Evolutionary conservation across 2,797 vertebrate species (phyloP).

Genomic region (Sebastes nivosus): DNA sequence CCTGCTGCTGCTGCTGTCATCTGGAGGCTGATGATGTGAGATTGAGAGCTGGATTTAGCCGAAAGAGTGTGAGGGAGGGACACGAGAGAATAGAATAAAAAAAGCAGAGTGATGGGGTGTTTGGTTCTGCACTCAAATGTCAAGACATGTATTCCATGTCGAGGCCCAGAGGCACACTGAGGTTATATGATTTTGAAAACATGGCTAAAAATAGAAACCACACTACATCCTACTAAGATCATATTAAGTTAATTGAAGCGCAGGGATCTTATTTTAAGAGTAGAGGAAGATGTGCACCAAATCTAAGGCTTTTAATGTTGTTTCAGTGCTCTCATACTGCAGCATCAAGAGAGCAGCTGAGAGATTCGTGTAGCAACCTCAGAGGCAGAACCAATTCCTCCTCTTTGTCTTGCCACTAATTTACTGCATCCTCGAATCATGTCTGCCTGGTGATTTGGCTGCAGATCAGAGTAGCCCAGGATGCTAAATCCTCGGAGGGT

Average conservation of each 20-base stretch:
- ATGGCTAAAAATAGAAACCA: neutral
- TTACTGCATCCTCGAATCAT: conserved; percentile 53
- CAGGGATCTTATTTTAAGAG: neutral
- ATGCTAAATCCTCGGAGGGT: conserved; percentile 42
- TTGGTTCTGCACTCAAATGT: conserved; percentile 24
- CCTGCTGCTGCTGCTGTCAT: conserved; percentile 21
- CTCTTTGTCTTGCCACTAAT: conserved; percentile 45
- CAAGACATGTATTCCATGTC: conserved; percentile 22
- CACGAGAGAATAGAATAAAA: neutral
- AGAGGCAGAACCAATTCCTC: conserved; percentile 41
- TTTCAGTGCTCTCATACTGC: conserved; percentile 1
- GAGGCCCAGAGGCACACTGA: neutral
- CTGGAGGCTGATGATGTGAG: conserved; percentile 25
- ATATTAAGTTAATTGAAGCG: neutral
- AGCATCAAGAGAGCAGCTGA: conserved; percentile 16
- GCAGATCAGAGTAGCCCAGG: conserved; percentile 42
- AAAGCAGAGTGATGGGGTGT: neutral
- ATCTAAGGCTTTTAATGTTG: neutral
- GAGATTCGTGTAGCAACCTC: conserved; percentile 13
- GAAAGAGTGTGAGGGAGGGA: neutral
- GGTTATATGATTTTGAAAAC: conserved; percentile 17
- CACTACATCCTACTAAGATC: neutral
- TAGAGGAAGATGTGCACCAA: neutral
- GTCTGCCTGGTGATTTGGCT: conserved; percentile 58
- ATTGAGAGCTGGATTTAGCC: conserved; percentile 13